Evolutionary conservation across 1,140 invertebrate genomes (phyloP), one percentile per base, ranked within the genome.

Genomic region (Drosophila suzukii): DNA sequence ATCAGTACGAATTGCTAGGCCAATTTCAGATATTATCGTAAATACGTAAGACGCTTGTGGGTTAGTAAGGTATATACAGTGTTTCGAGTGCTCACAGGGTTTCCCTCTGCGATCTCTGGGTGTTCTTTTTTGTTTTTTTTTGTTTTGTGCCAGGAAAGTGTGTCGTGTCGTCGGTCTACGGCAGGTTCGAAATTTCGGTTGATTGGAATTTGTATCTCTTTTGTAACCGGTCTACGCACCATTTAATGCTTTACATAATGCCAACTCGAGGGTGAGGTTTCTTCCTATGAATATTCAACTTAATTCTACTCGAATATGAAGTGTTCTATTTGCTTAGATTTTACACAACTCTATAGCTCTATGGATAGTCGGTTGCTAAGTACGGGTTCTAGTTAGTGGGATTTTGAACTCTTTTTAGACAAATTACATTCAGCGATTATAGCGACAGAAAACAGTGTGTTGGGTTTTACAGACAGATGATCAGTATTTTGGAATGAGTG

Each of bases 1-100:
- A 84, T 74, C 80, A 67, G 68, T 77, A 90, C 91, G 79, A 81
- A 90, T 90, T 83, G 72, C 79, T 75, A 75, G 80, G 89, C 89
- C 83, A 83, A 89, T 90, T 90, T 47, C 60, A 81, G 49, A 60
- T 38, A 47, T 27, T 17, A 56, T 55, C 51, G 44, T 76, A 76
- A 76, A 76, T 76, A 65, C 67, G 51, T 56, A 57, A 55, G 51
- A 71, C 67, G n/a, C 32, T 27, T 36, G 34, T 39, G 15, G 43
- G 17, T 67, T 36, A 20, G 24, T 70, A 10, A 24, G 30, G 43
- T 72, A 70, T 68, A 50, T 71, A 71, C 65, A 71, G 24, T 57
- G 47, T 70, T 10, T 20, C 24, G 15, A 27, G 20, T 20, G 20
- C 20, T 30, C 34, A 20, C 24, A 6, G 39, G 10, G 43, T 27